These are phyloP conservation scores for Euschistus heros DNA, from an alignment of 1,140 invertebrate species.

Conservation along the genomic window DNA sequence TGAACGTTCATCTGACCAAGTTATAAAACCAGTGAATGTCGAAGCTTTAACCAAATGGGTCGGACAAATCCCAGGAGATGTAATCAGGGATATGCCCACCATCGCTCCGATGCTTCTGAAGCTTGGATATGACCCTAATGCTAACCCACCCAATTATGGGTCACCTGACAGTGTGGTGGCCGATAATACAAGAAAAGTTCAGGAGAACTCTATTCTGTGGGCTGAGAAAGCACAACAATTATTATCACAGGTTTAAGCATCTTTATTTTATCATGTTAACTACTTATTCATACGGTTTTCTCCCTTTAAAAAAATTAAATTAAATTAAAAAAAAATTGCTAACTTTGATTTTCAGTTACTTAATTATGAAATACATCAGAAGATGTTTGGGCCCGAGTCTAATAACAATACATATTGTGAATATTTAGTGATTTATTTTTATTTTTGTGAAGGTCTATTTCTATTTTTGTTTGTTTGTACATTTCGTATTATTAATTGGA, in stretches of 20 bases:
- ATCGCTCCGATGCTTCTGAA: constrained; percentile 58
- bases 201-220: constrained; percentile 30
- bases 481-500: too few relatives aligned
- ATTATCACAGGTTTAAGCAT: not conserved
- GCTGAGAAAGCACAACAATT: constrained; percentile 25
- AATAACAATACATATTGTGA: too few relatives aligned
- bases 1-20: constrained; percentile 95
- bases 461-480: too few relatives aligned
- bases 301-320: too few relatives aligned
- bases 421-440: too few relatives aligned
- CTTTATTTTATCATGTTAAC: too few relatives aligned
- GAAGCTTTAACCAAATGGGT: constrained; percentile 97
- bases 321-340: too few relatives aligned
- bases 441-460: too few relatives aligned
- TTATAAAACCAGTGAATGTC: constrained; percentile 94
- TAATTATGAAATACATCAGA: too few relatives aligned
- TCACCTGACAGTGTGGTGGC: constrained; percentile 69
- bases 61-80: constrained; percentile 76
- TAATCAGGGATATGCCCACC: constrained; percentile 72
- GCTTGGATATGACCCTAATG: constrained; percentile 87
- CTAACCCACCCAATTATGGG: constrained; percentile 88
- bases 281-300: too few relatives aligned
- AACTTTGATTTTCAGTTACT: too few relatives aligned
- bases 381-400: too few relatives aligned
- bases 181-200: constrained; percentile 24